Conservation (phyloP, 2,888 invertebrate species). For the Nephrotoma appendiculata region DNA sequence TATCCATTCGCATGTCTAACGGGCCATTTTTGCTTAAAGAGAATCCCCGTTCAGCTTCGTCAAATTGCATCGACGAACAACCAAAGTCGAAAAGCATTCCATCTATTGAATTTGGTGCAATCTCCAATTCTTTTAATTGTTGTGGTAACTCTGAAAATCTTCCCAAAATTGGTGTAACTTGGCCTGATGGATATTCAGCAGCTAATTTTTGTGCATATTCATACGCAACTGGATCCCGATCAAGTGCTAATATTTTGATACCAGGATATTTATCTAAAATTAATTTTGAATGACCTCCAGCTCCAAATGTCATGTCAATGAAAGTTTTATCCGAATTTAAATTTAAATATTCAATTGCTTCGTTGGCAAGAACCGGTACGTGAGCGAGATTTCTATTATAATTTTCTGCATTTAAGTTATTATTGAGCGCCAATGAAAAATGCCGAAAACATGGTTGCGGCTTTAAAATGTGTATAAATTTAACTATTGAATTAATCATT, state of each 20-base stretch:
- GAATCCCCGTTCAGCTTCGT: conserved; percentile 69
- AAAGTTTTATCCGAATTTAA: conserved; percentile 47
- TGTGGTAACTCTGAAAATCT: conserved; percentile 73
- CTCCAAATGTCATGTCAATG: conserved; percentile 94
- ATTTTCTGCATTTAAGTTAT: conserved; percentile 14
- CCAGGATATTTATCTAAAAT: conserved; percentile 51
- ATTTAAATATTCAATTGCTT: conserved; percentile 52
- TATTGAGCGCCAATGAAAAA: not conserved
- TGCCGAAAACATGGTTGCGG: not conserved
- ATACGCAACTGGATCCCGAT: conserved; percentile 74
- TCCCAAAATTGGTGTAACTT: conserved; percentile 68
- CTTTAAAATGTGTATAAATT: not conserved
- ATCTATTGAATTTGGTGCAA: conserved; percentile 58
- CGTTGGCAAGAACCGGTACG: conserved; percentile 59
- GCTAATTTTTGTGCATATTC: conserved; percentile 50
- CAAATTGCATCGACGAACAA: conserved; percentile 91
- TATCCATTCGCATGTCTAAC: conserved; percentile 94
- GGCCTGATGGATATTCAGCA: conserved; percentile 44
- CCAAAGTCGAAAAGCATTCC: conserved; percentile 87
- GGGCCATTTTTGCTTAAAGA: conserved; percentile 72
- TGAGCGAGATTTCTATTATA: conserved; percentile 32
- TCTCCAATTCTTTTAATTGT: conserved; percentile 42
- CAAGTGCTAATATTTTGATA: conserved; percentile 63
- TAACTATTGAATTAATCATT: conserved; percentile 35
- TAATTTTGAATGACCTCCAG: conserved; percentile 73